Percentiles rank a stretch among this genome's conserved stretches.
Conservation (phyloP, 2,888 invertebrate genomes). For the Oxytorus armatus region DNA sequence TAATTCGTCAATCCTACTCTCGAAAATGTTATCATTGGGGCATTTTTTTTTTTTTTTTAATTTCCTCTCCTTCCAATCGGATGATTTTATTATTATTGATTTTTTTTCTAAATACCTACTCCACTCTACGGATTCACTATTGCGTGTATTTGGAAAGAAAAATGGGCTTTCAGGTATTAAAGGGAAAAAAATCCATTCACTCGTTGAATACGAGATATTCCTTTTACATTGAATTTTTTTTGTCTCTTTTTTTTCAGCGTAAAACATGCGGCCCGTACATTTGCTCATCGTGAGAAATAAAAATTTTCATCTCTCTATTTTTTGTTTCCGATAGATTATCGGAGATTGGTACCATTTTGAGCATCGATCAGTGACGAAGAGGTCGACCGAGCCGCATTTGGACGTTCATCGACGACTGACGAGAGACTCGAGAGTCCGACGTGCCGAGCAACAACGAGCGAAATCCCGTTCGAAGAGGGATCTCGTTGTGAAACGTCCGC, state of each 20-base stretch:
- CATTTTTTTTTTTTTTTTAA: too few relatives aligned
- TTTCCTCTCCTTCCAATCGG: too few relatives aligned
- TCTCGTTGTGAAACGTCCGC: slow-evolving; percentile 84
- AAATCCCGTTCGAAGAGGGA: slow-evolving; percentile 93
- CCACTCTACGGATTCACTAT: too few relatives aligned
- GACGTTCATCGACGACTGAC: slow-evolving; percentile 90
- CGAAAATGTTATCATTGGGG: too few relatives aligned
- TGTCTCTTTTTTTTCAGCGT: background rate
- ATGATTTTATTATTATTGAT: too few relatives aligned
- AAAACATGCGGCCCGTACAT: slow-evolving; percentile 1
- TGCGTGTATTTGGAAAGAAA: too few relatives aligned
- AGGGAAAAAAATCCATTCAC: too few relatives aligned
- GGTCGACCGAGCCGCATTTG: slow-evolving; percentile 90
- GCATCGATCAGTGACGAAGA: slow-evolving; percentile 91
- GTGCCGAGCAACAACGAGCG: slow-evolving; percentile 93
- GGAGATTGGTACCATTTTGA: slow-evolving; percentile 94
- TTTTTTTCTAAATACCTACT: too few relatives aligned
- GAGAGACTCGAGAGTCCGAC: slow-evolving; percentile 91
- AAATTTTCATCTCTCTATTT: background rate
- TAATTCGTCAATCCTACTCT: too few relatives aligned
- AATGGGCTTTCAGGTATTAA: too few relatives aligned
- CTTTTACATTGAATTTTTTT: slow-evolving; percentile 7
- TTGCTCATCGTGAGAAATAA: slow-evolving; percentile 6
- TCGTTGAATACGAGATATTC: too few relatives aligned
- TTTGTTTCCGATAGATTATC: slow-evolving; percentile 95